phyloP scores from a whole-genome alignment of 2,113 vertebrate genomes.

The Ornithorhynchus anatinus region DNA sequence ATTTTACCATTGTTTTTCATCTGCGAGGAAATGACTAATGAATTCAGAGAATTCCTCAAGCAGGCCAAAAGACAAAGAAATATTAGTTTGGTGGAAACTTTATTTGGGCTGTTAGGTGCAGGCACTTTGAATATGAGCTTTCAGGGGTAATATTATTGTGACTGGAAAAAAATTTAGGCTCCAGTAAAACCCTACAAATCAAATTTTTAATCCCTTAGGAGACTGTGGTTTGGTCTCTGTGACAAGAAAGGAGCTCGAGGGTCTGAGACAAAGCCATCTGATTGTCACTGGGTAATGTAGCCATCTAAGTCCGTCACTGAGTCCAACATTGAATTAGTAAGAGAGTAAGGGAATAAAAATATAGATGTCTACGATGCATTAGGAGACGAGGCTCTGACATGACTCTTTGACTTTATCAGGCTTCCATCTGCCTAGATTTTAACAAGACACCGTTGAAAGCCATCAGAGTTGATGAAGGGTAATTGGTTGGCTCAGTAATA shows the following conservation, averaged over 20 bases:
- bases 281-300: too few species aligned
- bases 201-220: background rate
- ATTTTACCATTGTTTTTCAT: background rate
- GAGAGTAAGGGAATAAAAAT: background rate
- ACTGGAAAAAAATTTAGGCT: background rate
- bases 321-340: accelerated
- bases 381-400: background rate
- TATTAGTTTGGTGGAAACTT: background rate
- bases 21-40: background rate
- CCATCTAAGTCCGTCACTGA: too few species aligned
- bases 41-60: background rate
- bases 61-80: background rate
- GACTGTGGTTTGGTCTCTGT: background rate
- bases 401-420: slow-evolving; percentile 27
- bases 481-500: slow-evolving; percentile 62
- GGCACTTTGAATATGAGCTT: background rate
- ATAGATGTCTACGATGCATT: accelerated
- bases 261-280: too few species aligned
- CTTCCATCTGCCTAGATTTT: slow-evolving; percentile 36
- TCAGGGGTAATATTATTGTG: background rate
- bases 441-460: slow-evolving; percentile 59
- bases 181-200: too few species aligned
- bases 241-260: background rate
- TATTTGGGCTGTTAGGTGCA: background rate
- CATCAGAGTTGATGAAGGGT: slow-evolving; percentile 42